phyloP scores from a whole-genome alignment of 2,797 vertebrate genomes.

The Darevskia nairensis region DNA sequence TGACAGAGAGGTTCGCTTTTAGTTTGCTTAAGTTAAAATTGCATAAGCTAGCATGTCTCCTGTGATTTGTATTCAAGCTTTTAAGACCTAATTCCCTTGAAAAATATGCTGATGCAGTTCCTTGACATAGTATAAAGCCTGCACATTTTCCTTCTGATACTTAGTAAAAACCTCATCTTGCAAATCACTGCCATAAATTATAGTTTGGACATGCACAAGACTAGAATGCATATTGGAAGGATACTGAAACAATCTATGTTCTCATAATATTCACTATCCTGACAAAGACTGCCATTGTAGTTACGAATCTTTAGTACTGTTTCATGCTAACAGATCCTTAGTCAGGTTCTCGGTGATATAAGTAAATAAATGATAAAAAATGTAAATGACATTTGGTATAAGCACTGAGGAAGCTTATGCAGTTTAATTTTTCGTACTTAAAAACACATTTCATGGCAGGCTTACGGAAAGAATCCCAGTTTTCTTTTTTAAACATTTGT shows the following conservation, averaged over 20 bases:
- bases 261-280: slow-evolving; percentile 7
- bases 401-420: not conserved
- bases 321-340: not conserved
- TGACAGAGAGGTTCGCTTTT: slow-evolving; percentile 42
- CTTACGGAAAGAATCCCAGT: not conserved
- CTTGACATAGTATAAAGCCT: slow-evolving; percentile 30
- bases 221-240: slow-evolving; percentile 21
- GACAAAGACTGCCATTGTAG: not conserved
- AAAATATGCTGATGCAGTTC: slow-evolving; percentile 47
- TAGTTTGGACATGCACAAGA: slow-evolving; percentile 30
- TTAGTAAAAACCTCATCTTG: slow-evolving; percentile 56
- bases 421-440: not conserved
- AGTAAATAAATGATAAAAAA: not conserved
- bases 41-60: slow-evolving; percentile 37
- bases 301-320: not conserved
- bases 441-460: not conserved
- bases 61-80: slow-evolving; percentile 52
- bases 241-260: not conserved
- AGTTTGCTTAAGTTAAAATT: slow-evolving; percentile 46
- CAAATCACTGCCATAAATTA: slow-evolving; percentile 47
- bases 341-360: not conserved
- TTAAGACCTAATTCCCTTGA: slow-evolving; percentile 52
- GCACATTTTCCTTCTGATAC: slow-evolving; percentile 47
- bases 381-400: not conserved
- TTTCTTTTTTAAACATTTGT: not conserved